Evolutionary conservation across 2,113 vertebrate genomes (phyloP), one percentile per base, ranked within the genome.

Genomic region (Tauraco erythrolophus): DNA sequence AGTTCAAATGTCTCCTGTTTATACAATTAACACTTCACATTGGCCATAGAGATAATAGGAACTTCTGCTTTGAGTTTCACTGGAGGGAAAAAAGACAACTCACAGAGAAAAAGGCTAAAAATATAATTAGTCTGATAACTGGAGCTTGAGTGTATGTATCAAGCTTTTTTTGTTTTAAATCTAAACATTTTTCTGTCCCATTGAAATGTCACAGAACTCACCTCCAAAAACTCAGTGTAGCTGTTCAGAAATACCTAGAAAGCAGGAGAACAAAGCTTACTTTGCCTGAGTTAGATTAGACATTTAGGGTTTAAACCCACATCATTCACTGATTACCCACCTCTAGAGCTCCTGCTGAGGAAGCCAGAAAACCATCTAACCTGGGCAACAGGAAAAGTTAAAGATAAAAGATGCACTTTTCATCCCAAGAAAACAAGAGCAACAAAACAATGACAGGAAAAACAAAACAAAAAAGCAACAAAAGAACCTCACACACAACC

Each of bases 391-490:
- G 28, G 43, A 65, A 85, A 78, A 81, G 19, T 14, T 4, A 31
- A 53, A 85, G 31, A 35, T 10, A 79, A n/a, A 54, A 57, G 19
- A 70, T 15, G 5, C 8, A 31, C 11, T 25, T 46, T 31, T 31
- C 30, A 18, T 21, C 39, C 19, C 46, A 58, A 77, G 35, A 51
- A 69, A 71, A 37, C 8, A 76, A 37, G 8, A 58, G 18, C 46
- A 69, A 72, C 7, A 27, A 30, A 45, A 66, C 9, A 33, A 31
- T 1, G 0, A 35, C 6, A 72, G 22, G 1, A 11, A 14, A 51
- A 51, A 51, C 7, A 30, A 30, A 27, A 27, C 28, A 30, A 16
- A 54, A 54, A 54, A 54, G 28, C 19, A 48, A 27, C 25, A n/a
- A 8, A 8, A n/a, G 62, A 54, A 56, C 21, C 30, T 31, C 54